A percentile compares a stretch with the other conserved stretches of the same genome.
phyloP scores from a whole-genome alignment of 1,140 invertebrate genomes.

The Matsumurasca onukii region DNA sequence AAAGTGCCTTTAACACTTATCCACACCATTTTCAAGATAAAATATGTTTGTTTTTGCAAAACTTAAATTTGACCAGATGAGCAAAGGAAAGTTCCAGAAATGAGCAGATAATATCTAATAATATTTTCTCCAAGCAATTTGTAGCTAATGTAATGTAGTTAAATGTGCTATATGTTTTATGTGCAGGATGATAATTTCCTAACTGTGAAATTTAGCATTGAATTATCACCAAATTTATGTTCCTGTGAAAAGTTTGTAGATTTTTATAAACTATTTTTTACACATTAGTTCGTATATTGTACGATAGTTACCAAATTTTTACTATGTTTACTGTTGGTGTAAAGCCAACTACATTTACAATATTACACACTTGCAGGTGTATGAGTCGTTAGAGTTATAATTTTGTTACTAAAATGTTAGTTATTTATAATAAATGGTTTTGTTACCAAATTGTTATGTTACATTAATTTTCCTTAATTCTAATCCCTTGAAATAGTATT shows the following conservation, averaged over 20 bases:
- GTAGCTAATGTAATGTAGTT: no score
- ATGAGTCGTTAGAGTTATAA: slow-evolving; percentile 7
- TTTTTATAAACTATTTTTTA: slow-evolving; percentile 14
- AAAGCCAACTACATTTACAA: not conserved
- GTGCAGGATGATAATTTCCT: no score
- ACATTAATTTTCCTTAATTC: not conserved
- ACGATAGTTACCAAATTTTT: not conserved
- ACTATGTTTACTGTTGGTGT: not conserved
- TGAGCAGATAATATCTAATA: no score
- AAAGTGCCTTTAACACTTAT: no score
- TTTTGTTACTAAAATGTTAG: slow-evolving; percentile 22
- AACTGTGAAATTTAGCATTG: no score
- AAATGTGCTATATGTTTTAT: no score
- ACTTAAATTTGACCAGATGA: no score
- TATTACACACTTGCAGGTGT: not conserved
- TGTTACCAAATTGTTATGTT: slow-evolving; percentile 3
- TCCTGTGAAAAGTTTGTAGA: not conserved
- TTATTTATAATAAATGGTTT: slow-evolving; percentile 11
- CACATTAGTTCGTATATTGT: not conserved
- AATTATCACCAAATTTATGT: not conserved
- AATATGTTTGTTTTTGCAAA: no score
- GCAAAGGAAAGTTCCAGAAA: no score
- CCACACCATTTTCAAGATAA: no score
- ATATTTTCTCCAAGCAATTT: no score
- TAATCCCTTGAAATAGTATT: no score